A percentile compares a stretch with the other conserved stretches of the same genome.
Evolutionary conservation across 1,140 invertebrate species (phyloP).

Genomic region (Ostrea edulis): DNA sequence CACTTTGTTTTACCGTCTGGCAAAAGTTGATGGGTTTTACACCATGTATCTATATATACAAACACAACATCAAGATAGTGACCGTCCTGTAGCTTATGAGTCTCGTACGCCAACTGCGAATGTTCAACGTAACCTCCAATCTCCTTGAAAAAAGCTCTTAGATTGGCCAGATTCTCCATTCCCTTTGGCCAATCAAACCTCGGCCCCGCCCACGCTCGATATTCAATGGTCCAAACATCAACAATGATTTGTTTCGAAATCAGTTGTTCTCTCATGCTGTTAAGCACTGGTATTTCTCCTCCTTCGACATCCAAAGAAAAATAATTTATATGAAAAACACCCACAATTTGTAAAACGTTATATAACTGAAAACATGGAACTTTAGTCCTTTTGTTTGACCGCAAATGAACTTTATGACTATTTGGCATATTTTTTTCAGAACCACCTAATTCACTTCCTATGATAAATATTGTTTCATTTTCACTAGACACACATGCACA

Average conservation of each 20-base stretch:
- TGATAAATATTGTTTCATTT: slow-evolving; percentile 1
- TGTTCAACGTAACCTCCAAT: not conserved
- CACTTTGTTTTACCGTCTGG: slow-evolving; percentile 16
- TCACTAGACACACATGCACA: not conserved
- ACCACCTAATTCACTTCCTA: not conserved
- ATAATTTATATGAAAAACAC: not conserved
- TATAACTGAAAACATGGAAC: not conserved
- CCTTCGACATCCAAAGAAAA: slow-evolving; percentile 10
- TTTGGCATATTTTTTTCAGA: not conserved
- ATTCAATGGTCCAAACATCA: slow-evolving; percentile 26
- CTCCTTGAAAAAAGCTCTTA: not conserved
- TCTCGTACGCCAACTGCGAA: not conserved
- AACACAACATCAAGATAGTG: slow-evolving; percentile 42
- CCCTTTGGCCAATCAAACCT: slow-evolving; percentile 4
- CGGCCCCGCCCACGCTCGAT: not conserved
- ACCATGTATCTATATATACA: slow-evolving; percentile 35
- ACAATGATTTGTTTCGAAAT: slow-evolving; percentile 3
- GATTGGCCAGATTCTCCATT: not conserved
- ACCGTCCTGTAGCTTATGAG: not conserved
- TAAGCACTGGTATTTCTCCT: not conserved
- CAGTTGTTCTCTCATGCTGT: slow-evolving; percentile 8
- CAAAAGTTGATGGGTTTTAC: not conserved
- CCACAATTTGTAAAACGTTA: not conserved
- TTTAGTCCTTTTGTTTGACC: not conserved
- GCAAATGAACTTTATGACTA: not conserved